Conservation (phyloP, 2,797 vertebrate genomes). For the Myotis vivesi region DNA sequence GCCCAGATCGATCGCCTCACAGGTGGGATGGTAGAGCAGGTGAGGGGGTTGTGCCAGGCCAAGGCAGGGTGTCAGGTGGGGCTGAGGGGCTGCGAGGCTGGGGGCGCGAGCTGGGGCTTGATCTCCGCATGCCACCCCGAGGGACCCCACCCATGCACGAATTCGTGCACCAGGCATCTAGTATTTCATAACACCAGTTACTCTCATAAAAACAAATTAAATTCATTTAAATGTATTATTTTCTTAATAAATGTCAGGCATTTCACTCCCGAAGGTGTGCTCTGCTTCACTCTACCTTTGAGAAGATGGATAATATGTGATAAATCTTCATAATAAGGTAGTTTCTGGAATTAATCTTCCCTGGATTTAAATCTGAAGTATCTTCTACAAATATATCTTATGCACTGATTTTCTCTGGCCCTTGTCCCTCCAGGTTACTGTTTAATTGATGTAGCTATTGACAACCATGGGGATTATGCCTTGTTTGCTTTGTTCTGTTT, state of each 20-base stretch:
- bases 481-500: background rate
- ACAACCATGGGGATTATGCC: background rate
- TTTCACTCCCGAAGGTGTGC: background rate
- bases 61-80: no score
- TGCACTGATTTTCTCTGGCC: background rate
- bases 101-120: no score
- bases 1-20: no score
- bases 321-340: background rate
- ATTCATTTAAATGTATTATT: background rate
- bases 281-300: background rate
- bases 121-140: no score
- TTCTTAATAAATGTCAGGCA: background rate
- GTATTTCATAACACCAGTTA: background rate
- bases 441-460: background rate
- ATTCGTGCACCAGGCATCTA: no score
- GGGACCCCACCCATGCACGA: no score
- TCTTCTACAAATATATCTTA: background rate
- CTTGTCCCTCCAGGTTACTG: background rate
- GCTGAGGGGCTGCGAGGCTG: no score
- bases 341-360: background rate
- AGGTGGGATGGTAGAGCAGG: no score
- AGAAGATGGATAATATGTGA: background rate
- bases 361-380: background rate
- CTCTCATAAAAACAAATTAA: background rate
- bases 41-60: no score